These are phyloP conservation scores for Cheiracanthium punctorium DNA, from an alignment of 2,888 invertebrate genomes.

Conservation along the genomic window DNA sequence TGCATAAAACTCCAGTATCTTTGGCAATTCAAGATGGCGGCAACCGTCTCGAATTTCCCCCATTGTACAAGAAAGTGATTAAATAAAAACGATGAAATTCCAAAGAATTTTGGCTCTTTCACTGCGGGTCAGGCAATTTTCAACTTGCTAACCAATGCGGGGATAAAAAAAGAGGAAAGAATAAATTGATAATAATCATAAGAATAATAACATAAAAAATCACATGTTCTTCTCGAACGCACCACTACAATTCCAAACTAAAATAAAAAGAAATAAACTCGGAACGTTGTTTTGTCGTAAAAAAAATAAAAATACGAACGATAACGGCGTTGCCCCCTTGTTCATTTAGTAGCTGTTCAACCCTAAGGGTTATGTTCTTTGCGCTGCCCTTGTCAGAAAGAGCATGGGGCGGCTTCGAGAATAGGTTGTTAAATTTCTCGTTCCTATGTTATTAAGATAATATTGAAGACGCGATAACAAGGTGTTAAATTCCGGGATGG, in stretches of 20 bases:
- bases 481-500: constrained; percentile 53
- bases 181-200: constrained; percentile 50
- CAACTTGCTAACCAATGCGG: constrained; percentile 43
- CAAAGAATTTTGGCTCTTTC: constrained; percentile 29
- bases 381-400: constrained; percentile 34
- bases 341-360: constrained; percentile 58
- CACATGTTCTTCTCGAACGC: not conserved
- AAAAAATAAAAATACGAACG: constrained; percentile 57
- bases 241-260: not conserved
- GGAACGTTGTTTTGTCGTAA: constrained; percentile 52
- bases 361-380: constrained; percentile 62
- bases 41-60: constrained; percentile 29
- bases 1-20: not conserved
- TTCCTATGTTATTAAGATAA: constrained; percentile 61
- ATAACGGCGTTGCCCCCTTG: constrained; percentile 62
- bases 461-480: constrained; percentile 64
- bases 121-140: constrained; percentile 39
- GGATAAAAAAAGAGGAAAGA: not conserved
- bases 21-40: constrained; percentile 2
- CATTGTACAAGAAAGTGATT: constrained; percentile 38
- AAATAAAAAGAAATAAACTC: not conserved
- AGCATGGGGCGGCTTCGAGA: not conserved
- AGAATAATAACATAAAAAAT: constrained; percentile 34
- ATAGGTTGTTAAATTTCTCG: constrained; percentile 57
- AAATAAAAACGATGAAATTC: constrained; percentile 49